Evolutionary conservation across 2,888 invertebrate genomes (phyloP), one percentile per base, ranked within the genome.

Genomic region (Eulithis testata): DNA sequence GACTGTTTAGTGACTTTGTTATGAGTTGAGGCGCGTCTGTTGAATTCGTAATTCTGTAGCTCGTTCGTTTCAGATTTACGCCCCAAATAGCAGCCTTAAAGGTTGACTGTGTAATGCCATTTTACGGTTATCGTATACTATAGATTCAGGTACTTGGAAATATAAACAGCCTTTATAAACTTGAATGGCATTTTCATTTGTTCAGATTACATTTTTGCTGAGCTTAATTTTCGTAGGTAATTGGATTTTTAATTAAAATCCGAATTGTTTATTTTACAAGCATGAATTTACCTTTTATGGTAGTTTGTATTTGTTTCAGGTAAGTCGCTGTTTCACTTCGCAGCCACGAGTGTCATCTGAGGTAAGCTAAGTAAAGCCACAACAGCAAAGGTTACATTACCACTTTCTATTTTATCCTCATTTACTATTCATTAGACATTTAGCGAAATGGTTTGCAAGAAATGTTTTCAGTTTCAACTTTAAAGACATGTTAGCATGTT

Each of bases 1-100:
- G 86, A 84, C 84, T 86, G 85, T 87, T 88, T 86, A 87, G 84
- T 83, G 86, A 87, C 86, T 87, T 87, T 82, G 84, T 85, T 86
- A 85, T 83, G 86, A 87, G 84, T 80, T 79, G 78, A 79, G 77
- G 75, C 79, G 82, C 82, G 80, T 79, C 82, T 81, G 79, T 76
- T 82, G 84, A 84, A 85, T 86, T 77, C 74, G 72, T 83, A 80
- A 86, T 81, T 73, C 75, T 72, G 71, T 70, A 69, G 71, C 72
- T 83, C 80, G 80, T 85, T 83, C 77, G 79, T 83, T 82, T 75
- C 76, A 79, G 81, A 84, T 85, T 86, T 84, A 80, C 78, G 76
- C 77, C 75, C 68, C 66, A 71, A 81, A 79, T 78, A 73, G 75
- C 76, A 73, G 73, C 71, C 73, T 75, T 80, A 78, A 81, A 80